phyloP scores from a whole-genome alignment of 1,140 invertebrate genomes.

The Drosophila dunni region DNA sequence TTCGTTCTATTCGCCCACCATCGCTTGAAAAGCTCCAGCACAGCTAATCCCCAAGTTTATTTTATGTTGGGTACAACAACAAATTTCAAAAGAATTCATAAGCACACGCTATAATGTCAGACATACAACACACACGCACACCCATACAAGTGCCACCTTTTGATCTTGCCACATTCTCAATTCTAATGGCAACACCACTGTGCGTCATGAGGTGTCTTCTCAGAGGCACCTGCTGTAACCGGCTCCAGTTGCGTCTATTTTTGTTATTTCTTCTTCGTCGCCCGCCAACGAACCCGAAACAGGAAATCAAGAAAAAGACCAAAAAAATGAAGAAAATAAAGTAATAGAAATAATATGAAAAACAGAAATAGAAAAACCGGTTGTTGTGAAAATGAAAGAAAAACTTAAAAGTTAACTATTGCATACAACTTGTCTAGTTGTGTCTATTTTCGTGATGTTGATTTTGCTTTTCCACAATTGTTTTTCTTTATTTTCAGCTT shows the following conservation, averaged over 20 bases:
- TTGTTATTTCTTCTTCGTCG: constrained; percentile 57
- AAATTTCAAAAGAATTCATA: constrained; percentile 74
- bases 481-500: constrained; percentile 38
- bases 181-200: constrained; percentile 30
- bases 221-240: constrained; percentile 71
- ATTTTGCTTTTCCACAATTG: constrained; percentile 61
- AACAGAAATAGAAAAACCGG: constrained; percentile 51
- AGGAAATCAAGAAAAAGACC: constrained; percentile 53
- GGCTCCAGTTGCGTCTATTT: constrained; percentile 55
- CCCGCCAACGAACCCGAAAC: constrained; percentile 34
- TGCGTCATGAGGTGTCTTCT: constrained; percentile 20
- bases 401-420: constrained; percentile 47
- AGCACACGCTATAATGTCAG: constrained; percentile 72
- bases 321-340: constrained; percentile 24
- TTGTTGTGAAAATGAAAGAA: constrained; percentile 75
- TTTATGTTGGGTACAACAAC: too few species aligned
- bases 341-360: constrained; percentile 29
- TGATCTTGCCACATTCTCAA: constrained; percentile 49
- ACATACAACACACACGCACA: constrained; percentile 5
- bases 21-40: constrained; percentile 9
- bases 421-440: too few species aligned
- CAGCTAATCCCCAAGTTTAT: constrained; percentile 29
- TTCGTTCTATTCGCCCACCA: constrained; percentile 30
- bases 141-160: constrained; percentile 3
- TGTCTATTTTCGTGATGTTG: constrained; percentile 34